Evolutionary conservation across 1,140 invertebrate species (phyloP).

Genomic region (Eupristina koningsbergeri): DNA sequence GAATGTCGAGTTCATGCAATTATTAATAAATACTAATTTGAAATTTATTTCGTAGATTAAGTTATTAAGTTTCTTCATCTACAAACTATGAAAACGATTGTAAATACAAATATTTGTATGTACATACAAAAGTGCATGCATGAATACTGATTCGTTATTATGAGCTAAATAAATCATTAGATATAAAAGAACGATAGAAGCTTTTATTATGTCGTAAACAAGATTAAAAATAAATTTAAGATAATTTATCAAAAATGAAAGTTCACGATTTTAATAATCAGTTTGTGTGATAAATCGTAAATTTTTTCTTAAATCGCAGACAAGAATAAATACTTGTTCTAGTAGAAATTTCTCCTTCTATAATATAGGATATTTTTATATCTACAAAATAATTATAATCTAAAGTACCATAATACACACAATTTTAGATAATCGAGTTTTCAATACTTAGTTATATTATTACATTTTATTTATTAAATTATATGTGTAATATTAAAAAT

Average conservation of each 20-base stretch:
- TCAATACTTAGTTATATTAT: background rate
- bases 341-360: constrained; percentile 2
- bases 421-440: background rate
- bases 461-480: background rate
- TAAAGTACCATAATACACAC: background rate
- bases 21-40: too few species aligned
- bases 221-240: constrained; percentile 9
- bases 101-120: background rate
- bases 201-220: constrained; percentile 7
- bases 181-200: constrained; percentile 21
- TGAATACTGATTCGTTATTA: constrained; percentile 1
- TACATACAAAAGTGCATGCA: background rate
- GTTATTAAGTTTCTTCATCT: constrained; percentile 37
- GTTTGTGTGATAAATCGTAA: background rate
- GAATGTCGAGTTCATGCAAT: too few species aligned
- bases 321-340: constrained; percentile 21
- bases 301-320: constrained; percentile 10
- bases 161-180: constrained; percentile 19
- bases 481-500: too few species aligned
- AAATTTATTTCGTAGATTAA: too few species aligned
- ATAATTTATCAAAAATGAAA: constrained; percentile 4
- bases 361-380: constrained; percentile 14
- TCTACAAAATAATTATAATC: constrained; percentile 25
- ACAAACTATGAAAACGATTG: background rate
- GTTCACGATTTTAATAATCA: background rate